Base-by-base conservation (phyloP, 2,797 vertebrate species). In the Luscinia luscinia region DNA sequence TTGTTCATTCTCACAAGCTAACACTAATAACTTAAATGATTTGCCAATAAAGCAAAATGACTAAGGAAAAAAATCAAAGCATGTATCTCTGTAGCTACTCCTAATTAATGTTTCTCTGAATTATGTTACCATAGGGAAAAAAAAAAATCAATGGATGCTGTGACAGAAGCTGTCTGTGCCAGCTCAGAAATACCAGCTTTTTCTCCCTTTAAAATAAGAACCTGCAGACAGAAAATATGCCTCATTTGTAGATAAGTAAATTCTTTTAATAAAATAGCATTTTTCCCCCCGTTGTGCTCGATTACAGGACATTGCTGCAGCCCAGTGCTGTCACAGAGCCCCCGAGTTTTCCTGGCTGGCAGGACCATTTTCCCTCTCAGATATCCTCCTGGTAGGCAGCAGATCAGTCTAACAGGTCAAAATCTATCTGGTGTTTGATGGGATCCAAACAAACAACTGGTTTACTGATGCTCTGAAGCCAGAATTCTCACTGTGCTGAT, bases 21-120 rank as follows among this genome's bases (percentile, higher is more conserved):
- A 89, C 54, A 93, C 80, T 89, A 94, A 91, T 84, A 95, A 93
- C 51, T 89, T 96, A 96, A 97, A 86, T 84, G 82, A 94, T 96
- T 93, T 97, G 84, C 57, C 93, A 95, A 94, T 95, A 84, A 69
- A 84, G 16, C 45, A 77, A 90, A 94, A 59, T 41, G 46, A 92
- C 61, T 43, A 62, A 32, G n/a, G 32, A 67, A 70, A 92, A 81
- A 94, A 87, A 88, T 92, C 95, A 96, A 96, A 87, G 40, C 40
- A 57, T 32, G 46, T 84, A 95, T 88, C 80, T 87, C 84, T 34
- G 55, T 48, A 94, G 54, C 90, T 91, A 75, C 26, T 95, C 51
- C 85, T 87, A 87, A 94, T 95, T 94, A 97, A 81, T 63, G 62
- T 63, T 95, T 55, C 90, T 83, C 66, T 91, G 79, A 48, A 90